These are phyloP conservation scores for Chrysomallon squamiferum DNA, from an alignment of 1,140 invertebrate genomes.

Conservation along the genomic window DNA sequence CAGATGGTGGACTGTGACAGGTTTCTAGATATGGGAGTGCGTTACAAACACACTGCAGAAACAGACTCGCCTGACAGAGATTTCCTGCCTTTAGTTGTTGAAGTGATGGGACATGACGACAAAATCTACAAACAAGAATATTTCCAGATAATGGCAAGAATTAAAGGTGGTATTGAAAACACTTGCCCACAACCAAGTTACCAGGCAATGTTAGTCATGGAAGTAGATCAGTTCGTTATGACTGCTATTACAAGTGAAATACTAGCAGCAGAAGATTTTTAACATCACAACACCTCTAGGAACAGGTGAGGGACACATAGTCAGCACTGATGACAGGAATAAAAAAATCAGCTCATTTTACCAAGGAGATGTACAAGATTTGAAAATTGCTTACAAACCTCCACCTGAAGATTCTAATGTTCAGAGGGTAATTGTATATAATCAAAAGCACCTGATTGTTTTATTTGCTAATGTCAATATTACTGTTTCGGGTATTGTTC, in stretches of 20 bases:
- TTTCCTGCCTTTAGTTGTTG: constrained; percentile 59
- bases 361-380: constrained; percentile 62
- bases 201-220: constrained; percentile 56
- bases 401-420: constrained; percentile 58
- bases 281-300: constrained; percentile 61
- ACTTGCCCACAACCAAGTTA: constrained; percentile 48
- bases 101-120: constrained; percentile 51
- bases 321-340: constrained; percentile 63
- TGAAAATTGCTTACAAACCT: constrained; percentile 66
- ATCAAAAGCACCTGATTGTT: no score
- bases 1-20: constrained; percentile 56
- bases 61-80: constrained; percentile 55
- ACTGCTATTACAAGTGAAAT: constrained; percentile 61
- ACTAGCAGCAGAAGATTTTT: constrained; percentile 62
- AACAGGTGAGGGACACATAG: constrained; percentile 61
- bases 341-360: constrained; percentile 61
- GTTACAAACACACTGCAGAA: constrained; percentile 54
- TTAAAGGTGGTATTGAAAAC: constrained; percentile 55
- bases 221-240: constrained; percentile 65
- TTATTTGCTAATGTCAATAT: no score
- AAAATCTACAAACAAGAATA: constrained; percentile 59
- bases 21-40: constrained; percentile 56
- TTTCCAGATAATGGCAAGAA: constrained; percentile 60
- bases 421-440: no score
- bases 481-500: no score